These are phyloP conservation scores for Lerista edwardsae DNA, from an alignment of 2,797 vertebrate species.

Conservation along the genomic window DNA sequence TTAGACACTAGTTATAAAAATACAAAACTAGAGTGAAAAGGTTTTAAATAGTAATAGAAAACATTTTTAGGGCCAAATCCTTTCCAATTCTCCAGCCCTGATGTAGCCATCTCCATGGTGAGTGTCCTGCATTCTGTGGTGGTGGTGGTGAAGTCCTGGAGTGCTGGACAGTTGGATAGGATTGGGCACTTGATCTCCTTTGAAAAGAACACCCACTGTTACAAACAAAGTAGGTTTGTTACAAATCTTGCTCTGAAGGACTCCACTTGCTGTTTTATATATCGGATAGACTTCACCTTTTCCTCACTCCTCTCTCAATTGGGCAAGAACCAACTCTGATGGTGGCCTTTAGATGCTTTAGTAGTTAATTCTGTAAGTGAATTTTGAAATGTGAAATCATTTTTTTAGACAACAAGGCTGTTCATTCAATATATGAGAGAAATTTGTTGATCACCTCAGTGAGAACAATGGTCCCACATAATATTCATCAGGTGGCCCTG, in stretches of 20 bases:
- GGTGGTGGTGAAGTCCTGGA: too few species aligned
- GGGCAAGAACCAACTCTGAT: too few species aligned
- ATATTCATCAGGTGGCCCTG: not conserved
- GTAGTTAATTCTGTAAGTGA: too few species aligned
- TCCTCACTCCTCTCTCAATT: too few species aligned
- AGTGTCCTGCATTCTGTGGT: too few species aligned
- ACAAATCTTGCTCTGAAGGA: not conserved
- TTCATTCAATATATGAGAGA: not conserved
- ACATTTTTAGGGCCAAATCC: not conserved
- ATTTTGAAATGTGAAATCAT: not conserved
- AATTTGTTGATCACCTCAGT: not conserved
- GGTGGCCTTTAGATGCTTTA: too few species aligned
- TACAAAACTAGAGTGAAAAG: not conserved
- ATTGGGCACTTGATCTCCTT: too few species aligned
- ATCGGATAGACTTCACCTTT: too few species aligned
- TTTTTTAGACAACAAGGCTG: not conserved
- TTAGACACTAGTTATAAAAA: not conserved
- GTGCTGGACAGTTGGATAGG: too few species aligned
- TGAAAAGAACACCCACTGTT: not conserved
- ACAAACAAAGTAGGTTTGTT: not conserved
- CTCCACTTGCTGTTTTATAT: too few species aligned
- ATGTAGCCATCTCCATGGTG: too few species aligned
- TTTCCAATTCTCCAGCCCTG: too few species aligned
- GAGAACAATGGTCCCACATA: not conserved
- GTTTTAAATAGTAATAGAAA: conserved; percentile 3